Evolutionary conservation across 2,113 vertebrate genomes (phyloP).

Genomic region (Orthochromis indermauri): DNA sequence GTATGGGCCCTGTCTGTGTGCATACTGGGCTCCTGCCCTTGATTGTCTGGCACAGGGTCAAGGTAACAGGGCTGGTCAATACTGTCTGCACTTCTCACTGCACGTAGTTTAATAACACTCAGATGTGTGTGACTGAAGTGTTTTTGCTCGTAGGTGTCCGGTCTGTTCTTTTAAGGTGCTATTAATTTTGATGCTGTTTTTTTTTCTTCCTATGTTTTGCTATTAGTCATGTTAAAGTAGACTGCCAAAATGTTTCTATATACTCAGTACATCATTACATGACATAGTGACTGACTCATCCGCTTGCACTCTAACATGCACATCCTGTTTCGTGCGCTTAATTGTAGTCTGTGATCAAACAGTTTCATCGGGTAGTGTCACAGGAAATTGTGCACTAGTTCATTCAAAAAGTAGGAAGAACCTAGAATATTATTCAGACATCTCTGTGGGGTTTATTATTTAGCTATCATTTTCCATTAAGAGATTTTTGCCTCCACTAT

Average conservation of each 20-base stretch:
- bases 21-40: constrained; percentile 35
- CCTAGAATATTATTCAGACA: constrained; percentile 6
- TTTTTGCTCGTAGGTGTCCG: not conserved
- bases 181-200: not conserved
- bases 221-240: constrained; percentile 7
- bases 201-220: not conserved
- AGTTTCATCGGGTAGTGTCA: not conserved
- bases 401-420: not conserved
- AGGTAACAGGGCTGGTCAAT: not conserved
- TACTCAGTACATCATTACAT: constrained; percentile 8
- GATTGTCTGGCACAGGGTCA: constrained; percentile 39
- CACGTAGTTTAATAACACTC: not conserved
- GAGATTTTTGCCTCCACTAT: constrained; percentile 14
- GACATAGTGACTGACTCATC: constrained; percentile 22
- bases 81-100: not conserved
- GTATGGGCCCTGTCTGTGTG: constrained; percentile 2
- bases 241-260: constrained; percentile 3
- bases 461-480: constrained; percentile 24
- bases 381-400: not conserved
- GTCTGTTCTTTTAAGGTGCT: not conserved
- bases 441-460: not conserved
- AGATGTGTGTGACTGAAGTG: not conserved
- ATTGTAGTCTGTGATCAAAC: not conserved
- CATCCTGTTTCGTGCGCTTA: constrained; percentile 6
- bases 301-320: not conserved